Conservation (phyloP, 2,888 invertebrate genomes). For the Drosophila greeni region DNA sequence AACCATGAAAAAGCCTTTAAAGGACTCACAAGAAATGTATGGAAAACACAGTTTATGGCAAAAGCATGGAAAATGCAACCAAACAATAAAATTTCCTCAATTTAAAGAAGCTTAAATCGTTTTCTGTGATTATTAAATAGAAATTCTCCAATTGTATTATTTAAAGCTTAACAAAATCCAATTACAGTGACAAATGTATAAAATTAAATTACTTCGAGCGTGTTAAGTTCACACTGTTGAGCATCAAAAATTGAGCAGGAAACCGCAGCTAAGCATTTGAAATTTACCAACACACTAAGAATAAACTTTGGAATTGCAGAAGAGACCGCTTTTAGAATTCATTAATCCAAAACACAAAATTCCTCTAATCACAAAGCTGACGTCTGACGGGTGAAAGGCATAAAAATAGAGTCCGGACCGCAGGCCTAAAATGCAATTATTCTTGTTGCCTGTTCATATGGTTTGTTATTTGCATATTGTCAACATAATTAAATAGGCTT, state of each 20-base stretch:
- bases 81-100: too few species aligned
- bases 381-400: neutral
- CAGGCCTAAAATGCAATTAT: constrained; percentile 45
- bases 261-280: neutral
- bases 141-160: neutral
- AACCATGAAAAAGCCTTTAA: neutral
- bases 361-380: constrained; percentile 19
- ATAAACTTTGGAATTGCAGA: neutral
- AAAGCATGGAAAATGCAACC: neutral
- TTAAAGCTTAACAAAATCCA: neutral
- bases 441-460: constrained; percentile 18
- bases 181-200: neutral
- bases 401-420: constrained; percentile 22
- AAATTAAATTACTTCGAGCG: neutral
- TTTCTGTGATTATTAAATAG: neutral
- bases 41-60: neutral
- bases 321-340: neutral
- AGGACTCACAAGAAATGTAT: neutral
- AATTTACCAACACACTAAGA: neutral
- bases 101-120: neutral
- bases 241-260: neutral
- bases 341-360: constrained; percentile 11
- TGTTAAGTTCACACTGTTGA: neutral
- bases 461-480: constrained; percentile 48
- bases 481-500: constrained; percentile 64